These are phyloP conservation scores for Thalpophila matura DNA, from an alignment of 2,888 invertebrate species.

Conservation along the genomic window DNA sequence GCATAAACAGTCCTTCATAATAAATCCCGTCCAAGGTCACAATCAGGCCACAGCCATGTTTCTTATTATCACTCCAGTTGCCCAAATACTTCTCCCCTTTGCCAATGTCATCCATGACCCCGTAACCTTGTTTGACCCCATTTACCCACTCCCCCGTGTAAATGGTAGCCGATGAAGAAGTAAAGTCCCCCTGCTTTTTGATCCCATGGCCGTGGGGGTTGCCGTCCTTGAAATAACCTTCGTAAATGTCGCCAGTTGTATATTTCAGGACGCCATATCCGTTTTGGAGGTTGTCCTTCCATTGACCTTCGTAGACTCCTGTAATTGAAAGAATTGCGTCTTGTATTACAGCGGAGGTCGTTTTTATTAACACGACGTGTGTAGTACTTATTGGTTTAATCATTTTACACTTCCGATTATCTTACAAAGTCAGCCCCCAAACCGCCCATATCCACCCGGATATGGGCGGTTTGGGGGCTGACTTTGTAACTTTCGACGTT, in stretches of 20 bases:
- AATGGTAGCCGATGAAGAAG: constrained; percentile 93
- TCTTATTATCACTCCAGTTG: constrained; percentile 96
- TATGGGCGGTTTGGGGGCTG: too few relatives aligned
- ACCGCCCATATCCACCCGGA: too few relatives aligned
- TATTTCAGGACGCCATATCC: constrained; percentile 95
- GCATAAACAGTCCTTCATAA: constrained; percentile 96
- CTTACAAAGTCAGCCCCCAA: too few relatives aligned
- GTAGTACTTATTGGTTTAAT: too few relatives aligned
- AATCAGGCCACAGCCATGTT: constrained; percentile 96
- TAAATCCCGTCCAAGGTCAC: constrained; percentile 97
- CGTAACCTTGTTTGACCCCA: constrained; percentile 96
- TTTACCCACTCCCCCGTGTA: constrained; percentile 97
- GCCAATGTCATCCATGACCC: constrained; percentile 96
- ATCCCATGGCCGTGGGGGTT: constrained; percentile 96
- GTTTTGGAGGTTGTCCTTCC: constrained; percentile 96
- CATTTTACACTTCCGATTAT: too few relatives aligned
- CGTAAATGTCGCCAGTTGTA: constrained; percentile 94
- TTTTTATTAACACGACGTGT: too few relatives aligned
- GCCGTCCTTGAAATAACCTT: constrained; percentile 96
- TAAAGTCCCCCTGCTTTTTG: constrained; percentile 94
- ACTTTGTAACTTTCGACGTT: too few relatives aligned
- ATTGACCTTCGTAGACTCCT: constrained; percentile 95
- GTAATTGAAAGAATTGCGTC: too few relatives aligned
- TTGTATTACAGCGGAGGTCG: too few relatives aligned
- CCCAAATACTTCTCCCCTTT: constrained; percentile 98